Evolutionary conservation across 2,113 vertebrate species (phyloP).

Genomic region (Rhineura floridana): DNA sequence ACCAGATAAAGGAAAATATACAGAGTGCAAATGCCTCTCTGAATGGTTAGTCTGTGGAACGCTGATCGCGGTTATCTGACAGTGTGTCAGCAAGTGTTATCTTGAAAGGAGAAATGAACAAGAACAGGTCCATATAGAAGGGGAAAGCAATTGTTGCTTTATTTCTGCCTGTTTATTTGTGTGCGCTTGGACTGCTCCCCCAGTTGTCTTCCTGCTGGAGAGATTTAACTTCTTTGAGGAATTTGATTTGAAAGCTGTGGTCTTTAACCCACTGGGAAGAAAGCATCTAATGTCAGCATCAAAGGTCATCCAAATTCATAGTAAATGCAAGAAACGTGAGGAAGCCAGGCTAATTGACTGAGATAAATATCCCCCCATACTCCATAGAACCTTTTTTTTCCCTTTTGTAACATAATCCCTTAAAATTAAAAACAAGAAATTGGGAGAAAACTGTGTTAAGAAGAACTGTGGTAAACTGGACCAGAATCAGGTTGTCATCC

Average conservation of each 20-base stretch:
- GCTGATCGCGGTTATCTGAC: slow-evolving; percentile 65
- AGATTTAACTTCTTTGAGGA: slow-evolving; percentile 62
- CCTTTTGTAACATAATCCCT: neutral
- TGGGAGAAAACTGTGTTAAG: slow-evolving; percentile 49
- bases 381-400: neutral
- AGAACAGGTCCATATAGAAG: slow-evolving; percentile 45
- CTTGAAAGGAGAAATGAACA: slow-evolving; percentile 64
- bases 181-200: slow-evolving; percentile 41
- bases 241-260: slow-evolving; percentile 64
- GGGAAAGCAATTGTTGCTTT: slow-evolving; percentile 61
- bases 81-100: slow-evolving; percentile 63
- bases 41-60: slow-evolving; percentile 68
- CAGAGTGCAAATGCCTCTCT: slow-evolving; percentile 66
- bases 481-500: neutral
- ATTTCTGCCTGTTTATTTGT: slow-evolving; percentile 67
- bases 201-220: slow-evolving; percentile 49
- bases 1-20: slow-evolving; percentile 64
- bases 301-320: slow-evolving; percentile 54
- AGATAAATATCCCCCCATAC: neutral
- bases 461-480: neutral
- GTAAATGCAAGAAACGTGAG: slow-evolving; percentile 50
- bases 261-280: slow-evolving; percentile 66
- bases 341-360: slow-evolving; percentile 9
- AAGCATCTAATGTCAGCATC: slow-evolving; percentile 53
- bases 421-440: slow-evolving; percentile 46